Percentiles rank a stretch among this genome's conserved stretches.
phyloP scores from a whole-genome alignment of 1,140 invertebrate genomes.

The Cryptotermes secundus region DNA sequence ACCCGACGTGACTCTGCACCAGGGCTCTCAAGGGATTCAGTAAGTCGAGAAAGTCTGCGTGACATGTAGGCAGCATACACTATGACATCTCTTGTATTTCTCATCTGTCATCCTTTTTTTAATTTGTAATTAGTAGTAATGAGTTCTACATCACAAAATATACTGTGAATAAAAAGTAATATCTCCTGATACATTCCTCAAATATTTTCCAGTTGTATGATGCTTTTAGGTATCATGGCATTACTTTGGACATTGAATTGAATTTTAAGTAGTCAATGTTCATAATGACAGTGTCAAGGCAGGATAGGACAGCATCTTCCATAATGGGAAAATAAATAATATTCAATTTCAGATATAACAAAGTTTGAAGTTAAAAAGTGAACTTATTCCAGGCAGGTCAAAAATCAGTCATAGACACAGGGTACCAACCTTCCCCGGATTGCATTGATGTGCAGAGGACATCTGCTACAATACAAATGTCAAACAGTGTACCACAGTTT shows the following conservation, averaged over 20 bases:
- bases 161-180: not conserved
- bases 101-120: not conserved
- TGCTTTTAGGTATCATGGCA: not conserved
- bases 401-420: no score
- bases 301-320: no score
- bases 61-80: not conserved
- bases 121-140: not conserved
- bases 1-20: conserved; percentile 32
- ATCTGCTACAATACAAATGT: not conserved
- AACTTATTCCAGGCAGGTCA: no score
- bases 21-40: conserved; percentile 25
- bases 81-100: no score
- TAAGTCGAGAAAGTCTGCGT: conserved; percentile 32
- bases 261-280: no score
- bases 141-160: not conserved
- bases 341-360: no score
- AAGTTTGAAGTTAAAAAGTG: no score
- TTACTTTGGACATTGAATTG: not conserved
- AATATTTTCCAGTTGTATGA: not conserved
- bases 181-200: not conserved
- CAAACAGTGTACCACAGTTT: not conserved
- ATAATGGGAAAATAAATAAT: no score
- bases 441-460: not conserved
- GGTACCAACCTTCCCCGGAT: no score
- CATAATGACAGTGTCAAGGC: no score